These are phyloP conservation scores for Masticophis lateralis DNA, from an alignment of 2,797 vertebrate species.

Conservation along the genomic window DNA sequence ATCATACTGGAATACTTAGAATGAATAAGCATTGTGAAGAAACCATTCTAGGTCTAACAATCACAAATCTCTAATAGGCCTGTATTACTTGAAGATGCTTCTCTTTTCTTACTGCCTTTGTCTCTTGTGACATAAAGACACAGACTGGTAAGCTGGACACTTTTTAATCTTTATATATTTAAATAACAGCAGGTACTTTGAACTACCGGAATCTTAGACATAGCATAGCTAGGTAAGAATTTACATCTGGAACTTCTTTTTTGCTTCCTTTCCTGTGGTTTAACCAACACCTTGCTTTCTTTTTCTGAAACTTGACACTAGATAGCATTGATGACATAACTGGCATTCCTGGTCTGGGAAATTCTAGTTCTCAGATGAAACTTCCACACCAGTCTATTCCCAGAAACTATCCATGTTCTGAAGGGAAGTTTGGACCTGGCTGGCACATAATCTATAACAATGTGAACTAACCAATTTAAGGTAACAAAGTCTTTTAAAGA, in stretches of 20 bases:
- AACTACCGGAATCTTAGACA: background rate
- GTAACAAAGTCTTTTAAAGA: background rate
- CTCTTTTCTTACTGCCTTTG: too few species aligned
- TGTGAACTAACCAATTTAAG: background rate
- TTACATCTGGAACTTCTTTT: background rate
- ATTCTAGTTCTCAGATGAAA: background rate
- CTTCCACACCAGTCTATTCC: background rate
- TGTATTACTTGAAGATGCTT: too few species aligned
- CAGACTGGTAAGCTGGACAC: background rate
- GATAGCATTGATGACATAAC: background rate
- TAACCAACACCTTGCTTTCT: background rate
- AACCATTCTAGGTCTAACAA: too few species aligned
- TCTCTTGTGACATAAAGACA: background rate
- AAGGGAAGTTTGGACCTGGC: background rate
- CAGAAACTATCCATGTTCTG: background rate
- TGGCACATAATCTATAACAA: background rate
- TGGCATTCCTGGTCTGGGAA: background rate
- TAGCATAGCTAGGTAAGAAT: background rate
- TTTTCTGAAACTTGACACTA: background rate
- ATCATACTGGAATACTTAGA: background rate
- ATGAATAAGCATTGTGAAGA: too few species aligned
- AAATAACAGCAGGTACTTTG: background rate
- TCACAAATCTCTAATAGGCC: too few species aligned
- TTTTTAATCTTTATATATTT: background rate
- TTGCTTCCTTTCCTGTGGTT: background rate